Base-by-base conservation (phyloP, 2,888 invertebrate genomes). In the Plagiodera versicolora region DNA sequence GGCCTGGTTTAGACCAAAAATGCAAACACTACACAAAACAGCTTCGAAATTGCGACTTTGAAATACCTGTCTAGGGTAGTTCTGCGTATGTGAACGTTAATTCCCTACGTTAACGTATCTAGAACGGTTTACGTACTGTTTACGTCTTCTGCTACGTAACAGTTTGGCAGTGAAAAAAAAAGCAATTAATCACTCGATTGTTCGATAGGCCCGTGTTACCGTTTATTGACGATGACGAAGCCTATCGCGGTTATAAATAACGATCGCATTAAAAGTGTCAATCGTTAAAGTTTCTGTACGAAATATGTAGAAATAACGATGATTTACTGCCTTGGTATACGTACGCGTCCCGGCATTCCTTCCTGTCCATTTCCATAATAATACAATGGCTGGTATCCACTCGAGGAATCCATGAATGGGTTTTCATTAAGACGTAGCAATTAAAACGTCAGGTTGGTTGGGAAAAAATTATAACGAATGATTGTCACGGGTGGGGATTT, bases 401-500 rank as follows among this genome's bases (percentile, higher is more conserved):
- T 32, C 9, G 10, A 32, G 10, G 9, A 32, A 32, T 39, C 39
- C 2, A 39, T 39, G 39, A 39, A 39, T 39, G 39, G 39, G 14
- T 39, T 39, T 39, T 39, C 39, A 39, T 39, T 14, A 14, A 14
- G 39, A 39, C 14, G 39, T 14, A 11, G 39, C 39, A 39, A 39
- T 39, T 39, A 39, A 39, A 39, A 39, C 39, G 39, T 39, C 39
- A 3, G 14, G 1, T 3, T 1, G 11, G 6, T 11, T n/a, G n/a
- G n/a, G 14, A 39, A 39, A 39, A 39, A 10, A 1, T 3, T 11
- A 39, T 39, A 39, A 39, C 39, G 6, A 39, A 44, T 24, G 18
- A 19, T 52, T 52, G 52, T 52, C 30, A 18, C 52, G 8, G 19
- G n/a, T 32, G 52, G 14, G 39, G 39, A 39, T 32, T 32, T 52